Evolutionary conservation across 2,113 vertebrate genomes (phyloP).

Genomic region (Balaeniceps rex): DNA sequence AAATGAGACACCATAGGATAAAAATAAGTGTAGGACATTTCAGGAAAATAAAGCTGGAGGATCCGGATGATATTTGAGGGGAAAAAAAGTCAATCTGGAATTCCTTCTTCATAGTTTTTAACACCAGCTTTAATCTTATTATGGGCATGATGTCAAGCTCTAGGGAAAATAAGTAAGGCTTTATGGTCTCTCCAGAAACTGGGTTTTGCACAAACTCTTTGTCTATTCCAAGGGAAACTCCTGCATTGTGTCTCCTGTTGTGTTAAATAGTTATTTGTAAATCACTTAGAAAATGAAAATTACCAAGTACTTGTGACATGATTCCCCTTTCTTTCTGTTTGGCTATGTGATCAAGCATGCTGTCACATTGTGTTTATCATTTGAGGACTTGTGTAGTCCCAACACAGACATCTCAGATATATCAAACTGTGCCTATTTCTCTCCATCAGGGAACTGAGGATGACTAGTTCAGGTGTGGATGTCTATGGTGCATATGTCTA

Average conservation of each 20-base stretch:
- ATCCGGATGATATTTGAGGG: not conserved
- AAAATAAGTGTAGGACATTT: not conserved
- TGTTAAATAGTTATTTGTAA: not conserved
- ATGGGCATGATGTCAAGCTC: not conserved
- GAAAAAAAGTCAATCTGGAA: not conserved
- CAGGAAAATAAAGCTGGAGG: not conserved
- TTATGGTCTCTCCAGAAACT: not conserved
- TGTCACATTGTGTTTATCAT: not conserved
- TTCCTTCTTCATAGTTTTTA: not conserved
- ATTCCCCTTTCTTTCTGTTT: not conserved
- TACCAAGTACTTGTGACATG: not conserved
- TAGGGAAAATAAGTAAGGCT: not conserved
- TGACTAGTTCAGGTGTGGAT: not conserved
- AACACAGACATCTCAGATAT: not conserved
- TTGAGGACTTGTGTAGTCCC: not conserved
- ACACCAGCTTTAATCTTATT: not conserved
- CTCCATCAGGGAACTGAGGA: not conserved
- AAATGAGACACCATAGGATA: not conserved
- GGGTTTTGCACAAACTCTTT: not conserved
- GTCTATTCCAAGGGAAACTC: not conserved
- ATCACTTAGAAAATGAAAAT: not conserved
- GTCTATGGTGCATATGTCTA: not conserved
- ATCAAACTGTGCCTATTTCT: not conserved
- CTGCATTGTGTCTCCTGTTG: not conserved
- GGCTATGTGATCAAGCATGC: not conserved